Evolutionary conservation across 2,797 vertebrate genomes (phyloP), one percentile per base, ranked within the genome.

Genomic region (Typhlichthys subterraneus): DNA sequence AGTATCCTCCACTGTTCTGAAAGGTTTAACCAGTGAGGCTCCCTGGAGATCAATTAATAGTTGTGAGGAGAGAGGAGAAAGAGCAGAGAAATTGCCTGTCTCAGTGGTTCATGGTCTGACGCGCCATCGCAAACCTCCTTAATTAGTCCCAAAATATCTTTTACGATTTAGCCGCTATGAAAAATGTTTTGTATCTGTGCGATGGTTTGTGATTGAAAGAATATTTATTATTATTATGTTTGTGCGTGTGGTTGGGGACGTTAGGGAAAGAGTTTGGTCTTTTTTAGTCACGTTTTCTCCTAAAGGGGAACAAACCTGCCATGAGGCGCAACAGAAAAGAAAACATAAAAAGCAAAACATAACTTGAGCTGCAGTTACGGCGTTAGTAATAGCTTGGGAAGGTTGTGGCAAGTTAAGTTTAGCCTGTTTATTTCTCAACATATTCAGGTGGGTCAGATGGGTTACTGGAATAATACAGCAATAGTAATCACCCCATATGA

Each of bases 21-120:
- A 85, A 76, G 75, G 84, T 86, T 89, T 84, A 83, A 89, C 84
- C 81, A 88, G 77, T 64, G 13, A 71, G 57, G 12, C 71, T 91
- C 91, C 85, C 86, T 0, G 17, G 90, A 90, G 91, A 89, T 91
- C 89, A 93, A 91, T 93, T 91, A 91, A 86, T 84, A 89, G 81
- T 90, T 91, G 82, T 82, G 82, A 87, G 78, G 79, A 73, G 84
- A 82, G 75, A 77, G 74, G 68, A 80, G 61, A 57, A 73, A 77
- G 80, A 72, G 79, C 71, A 61, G 83, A 75, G 67, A 83, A 88
- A 84, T 87, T 82, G 84, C 80, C 85, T 75, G 79, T 90, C 86
- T 88, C 81, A 83, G 84, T 82, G 81, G 75, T 87, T 90, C 80
- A 85, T 33, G 77, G 83, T 88, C 79, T 69, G 80, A 79, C 82